Percentiles rank a stretch among this genome's conserved stretches.
phyloP scores from a whole-genome alignment of 1,140 invertebrate species.

The Lucilia cuprina region DNA sequence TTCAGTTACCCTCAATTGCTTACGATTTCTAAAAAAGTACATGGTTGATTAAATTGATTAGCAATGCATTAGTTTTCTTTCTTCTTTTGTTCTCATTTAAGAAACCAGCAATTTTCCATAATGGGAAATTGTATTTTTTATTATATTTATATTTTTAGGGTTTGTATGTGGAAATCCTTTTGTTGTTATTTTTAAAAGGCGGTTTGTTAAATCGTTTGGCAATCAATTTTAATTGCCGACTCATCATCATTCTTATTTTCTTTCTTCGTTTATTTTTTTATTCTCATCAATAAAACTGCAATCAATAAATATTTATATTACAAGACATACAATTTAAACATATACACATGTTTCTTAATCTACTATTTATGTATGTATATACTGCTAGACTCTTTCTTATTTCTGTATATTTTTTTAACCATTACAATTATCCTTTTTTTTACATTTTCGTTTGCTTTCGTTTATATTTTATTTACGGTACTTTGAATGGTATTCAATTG shows the following conservation, averaged over 20 bases:
- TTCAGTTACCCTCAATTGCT: constrained; percentile 8
- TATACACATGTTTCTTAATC: not conserved
- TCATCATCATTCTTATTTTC: not conserved
- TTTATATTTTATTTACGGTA: too few species aligned
- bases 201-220: constrained; percentile 26
- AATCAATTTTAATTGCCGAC: constrained; percentile 35
- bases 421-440: constrained; percentile 29
- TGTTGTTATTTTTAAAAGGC: constrained; percentile 3
- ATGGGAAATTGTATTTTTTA: not conserved
- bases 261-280: not conserved
- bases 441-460: not conserved
- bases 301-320: constrained; percentile 33
- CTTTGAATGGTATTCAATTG: not conserved
- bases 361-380: not conserved
- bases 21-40: not conserved
- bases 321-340: not conserved
- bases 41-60: constrained; percentile 22
- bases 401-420: not conserved
- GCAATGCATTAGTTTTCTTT: not conserved
- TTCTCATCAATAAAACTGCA: constrained; percentile 24
- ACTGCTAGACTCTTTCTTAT: not conserved
- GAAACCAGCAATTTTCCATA: not conserved
- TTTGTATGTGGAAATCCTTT: not conserved
- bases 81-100: not conserved
- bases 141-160: not conserved